These are phyloP conservation scores for Aplochiton taeniatus DNA, from an alignment of 2,797 vertebrate species.

Conservation along the genomic window DNA sequence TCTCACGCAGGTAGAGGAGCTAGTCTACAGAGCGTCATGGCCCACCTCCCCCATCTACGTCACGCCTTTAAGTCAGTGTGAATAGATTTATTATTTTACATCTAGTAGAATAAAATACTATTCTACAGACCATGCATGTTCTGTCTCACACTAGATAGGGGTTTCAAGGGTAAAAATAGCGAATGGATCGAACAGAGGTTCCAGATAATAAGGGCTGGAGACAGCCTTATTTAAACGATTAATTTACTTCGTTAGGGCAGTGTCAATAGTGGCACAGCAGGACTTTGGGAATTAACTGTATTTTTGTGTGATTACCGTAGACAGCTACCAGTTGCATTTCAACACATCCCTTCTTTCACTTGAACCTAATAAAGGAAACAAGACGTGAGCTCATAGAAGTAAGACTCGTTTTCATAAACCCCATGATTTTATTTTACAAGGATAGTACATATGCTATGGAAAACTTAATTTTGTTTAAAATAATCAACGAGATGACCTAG, in stretches of 20 bases:
- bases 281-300: neutral
- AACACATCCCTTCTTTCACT: conserved; percentile 3
- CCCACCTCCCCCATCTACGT: neutral
- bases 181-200: no score
- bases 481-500: conserved; percentile 54
- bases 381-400: no score
- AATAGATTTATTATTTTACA: neutral
- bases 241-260: no score
- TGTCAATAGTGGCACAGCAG: no score
- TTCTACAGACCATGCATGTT: no score
- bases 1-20: neutral
- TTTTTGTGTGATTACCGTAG: conserved; percentile 9
- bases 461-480: conserved; percentile 56
- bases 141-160: no score
- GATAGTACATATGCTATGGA: conserved; percentile 62
- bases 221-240: no score
- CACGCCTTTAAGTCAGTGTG: neutral
- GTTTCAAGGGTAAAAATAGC: no score
- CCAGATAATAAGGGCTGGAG: no score
- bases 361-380: conserved; percentile 10
- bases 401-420: conserved; percentile 50
- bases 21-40: conserved; percentile 24
- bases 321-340: no score
- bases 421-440: conserved; percentile 67
- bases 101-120: no score